A percentile compares a stretch with the other conserved stretches of the same genome.
phyloP scores from a whole-genome alignment of 2,113 vertebrate genomes.

The Halichoerus grypus region DNA sequence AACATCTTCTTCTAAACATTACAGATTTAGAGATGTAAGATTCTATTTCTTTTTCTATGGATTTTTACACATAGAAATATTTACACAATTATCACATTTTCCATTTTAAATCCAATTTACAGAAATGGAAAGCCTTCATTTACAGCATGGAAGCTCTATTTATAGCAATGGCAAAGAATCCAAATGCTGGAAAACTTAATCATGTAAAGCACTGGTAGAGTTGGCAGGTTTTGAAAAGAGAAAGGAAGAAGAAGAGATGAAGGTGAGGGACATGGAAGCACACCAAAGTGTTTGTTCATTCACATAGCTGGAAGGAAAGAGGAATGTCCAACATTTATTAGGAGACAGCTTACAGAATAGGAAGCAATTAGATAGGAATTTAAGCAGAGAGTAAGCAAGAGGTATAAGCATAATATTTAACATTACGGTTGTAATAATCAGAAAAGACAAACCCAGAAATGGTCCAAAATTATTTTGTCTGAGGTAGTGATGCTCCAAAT shows the following conservation, averaged over 20 bases:
- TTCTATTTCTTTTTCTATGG: background rate
- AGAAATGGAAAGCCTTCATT: background rate
- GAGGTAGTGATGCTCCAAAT: background rate
- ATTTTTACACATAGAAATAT: background rate
- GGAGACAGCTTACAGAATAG: background rate
- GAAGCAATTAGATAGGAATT: background rate
- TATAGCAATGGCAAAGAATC: slow-evolving; percentile 9
- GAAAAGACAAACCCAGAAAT: slow-evolving; percentile 4
- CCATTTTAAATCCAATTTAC: slow-evolving; percentile 14
- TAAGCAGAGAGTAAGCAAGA: slow-evolving; percentile 35
- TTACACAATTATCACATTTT: slow-evolving; percentile 30
- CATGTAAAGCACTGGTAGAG: background rate
- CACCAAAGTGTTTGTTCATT: background rate
- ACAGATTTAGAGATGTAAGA: background rate
- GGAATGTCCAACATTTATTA: background rate
- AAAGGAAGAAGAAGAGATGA: background rate
- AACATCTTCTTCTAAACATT: slow-evolving; percentile 6
- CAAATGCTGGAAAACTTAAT: background rate
- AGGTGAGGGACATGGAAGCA: background rate
- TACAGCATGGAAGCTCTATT: background rate
- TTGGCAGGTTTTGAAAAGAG: background rate
- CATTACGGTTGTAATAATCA: background rate
- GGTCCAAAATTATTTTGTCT: background rate
- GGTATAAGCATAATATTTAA: background rate
- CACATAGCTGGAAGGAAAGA: background rate